Evolutionary conservation across 2,797 vertebrate species (phyloP).

Genomic region (Hydrophis major): DNA sequence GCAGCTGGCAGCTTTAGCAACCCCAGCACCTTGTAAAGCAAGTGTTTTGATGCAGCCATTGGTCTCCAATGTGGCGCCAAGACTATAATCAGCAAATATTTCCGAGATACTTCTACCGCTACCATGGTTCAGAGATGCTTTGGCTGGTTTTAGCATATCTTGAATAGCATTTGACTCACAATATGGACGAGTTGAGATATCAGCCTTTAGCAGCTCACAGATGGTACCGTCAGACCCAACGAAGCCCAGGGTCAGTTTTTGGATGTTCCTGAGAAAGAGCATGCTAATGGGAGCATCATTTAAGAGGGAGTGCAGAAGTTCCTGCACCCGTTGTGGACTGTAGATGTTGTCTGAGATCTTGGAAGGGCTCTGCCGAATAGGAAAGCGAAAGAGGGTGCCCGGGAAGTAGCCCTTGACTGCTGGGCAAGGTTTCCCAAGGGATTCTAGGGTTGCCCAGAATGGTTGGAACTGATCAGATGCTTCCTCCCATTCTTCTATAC

Average conservation of each 20-base stretch:
- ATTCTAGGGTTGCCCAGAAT: slow-evolving; percentile 73
- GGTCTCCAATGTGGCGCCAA: not conserved
- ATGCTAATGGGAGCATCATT: slow-evolving; percentile 79
- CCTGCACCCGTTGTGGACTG: slow-evolving; percentile 61
- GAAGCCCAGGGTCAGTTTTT: slow-evolving; percentile 68
- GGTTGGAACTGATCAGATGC: slow-evolving; percentile 79
- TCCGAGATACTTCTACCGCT: not conserved
- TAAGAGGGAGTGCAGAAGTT: slow-evolving; percentile 81
- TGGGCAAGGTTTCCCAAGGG: slow-evolving; percentile 62
- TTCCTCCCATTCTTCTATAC: slow-evolving; percentile 64
- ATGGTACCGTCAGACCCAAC: slow-evolving; percentile 62
- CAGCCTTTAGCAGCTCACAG: slow-evolving; percentile 66
- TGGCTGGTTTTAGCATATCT: not conserved
- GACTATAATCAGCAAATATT: not conserved
- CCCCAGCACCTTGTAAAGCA: slow-evolving; percentile 45
- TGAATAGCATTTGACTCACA: not conserved
- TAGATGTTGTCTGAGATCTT: slow-evolving; percentile 81
- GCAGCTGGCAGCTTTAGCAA: slow-evolving; percentile 3
- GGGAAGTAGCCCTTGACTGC: slow-evolving; percentile 64
- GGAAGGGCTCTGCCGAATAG: slow-evolving; percentile 73
- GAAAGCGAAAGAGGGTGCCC: slow-evolving; percentile 84
- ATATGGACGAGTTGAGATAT: slow-evolving; percentile 47
- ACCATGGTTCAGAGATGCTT: not conserved
- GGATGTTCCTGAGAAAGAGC: slow-evolving; percentile 80
- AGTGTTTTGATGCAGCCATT: slow-evolving; percentile 67